Percentiles rank a stretch among this genome's conserved stretches.
phyloP scores from a whole-genome alignment of 2,113 vertebrate species.

The Talpa occidentalis region DNA sequence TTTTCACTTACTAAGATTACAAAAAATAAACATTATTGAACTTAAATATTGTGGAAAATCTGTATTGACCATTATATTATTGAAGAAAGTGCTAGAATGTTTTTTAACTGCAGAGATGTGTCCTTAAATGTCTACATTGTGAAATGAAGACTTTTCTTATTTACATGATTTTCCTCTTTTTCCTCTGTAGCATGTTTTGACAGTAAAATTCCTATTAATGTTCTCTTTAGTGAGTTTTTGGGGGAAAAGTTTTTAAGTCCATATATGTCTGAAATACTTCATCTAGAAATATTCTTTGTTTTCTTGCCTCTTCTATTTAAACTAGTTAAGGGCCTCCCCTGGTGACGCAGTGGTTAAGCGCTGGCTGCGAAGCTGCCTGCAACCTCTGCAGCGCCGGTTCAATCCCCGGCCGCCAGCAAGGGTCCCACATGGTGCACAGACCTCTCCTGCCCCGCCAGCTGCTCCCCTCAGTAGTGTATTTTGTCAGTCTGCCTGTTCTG shows the following conservation, averaged over 20 bases:
- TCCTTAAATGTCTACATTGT: not conserved
- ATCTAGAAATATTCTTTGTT: conserved; percentile 2
- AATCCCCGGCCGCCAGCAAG: no score
- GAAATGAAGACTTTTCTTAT: conserved; percentile 14
- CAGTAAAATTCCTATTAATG: not conserved
- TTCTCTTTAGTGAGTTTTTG: not conserved
- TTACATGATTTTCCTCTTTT: not conserved
- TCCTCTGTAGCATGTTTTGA: conserved; percentile 2
- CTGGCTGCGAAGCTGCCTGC: no score
- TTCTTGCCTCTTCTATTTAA: conserved; percentile 24
- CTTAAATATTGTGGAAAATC: not conserved
- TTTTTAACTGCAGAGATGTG: not conserved
- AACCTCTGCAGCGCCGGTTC: no score
- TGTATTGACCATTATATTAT: not conserved
- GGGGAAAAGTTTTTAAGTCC: not conserved
- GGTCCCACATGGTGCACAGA: no score
- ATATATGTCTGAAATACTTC: conserved; percentile 44
- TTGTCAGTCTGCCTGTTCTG: no score
- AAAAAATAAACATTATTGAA: not conserved
- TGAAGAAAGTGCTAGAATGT: conserved; percentile 24
- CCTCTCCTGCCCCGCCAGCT: no score
- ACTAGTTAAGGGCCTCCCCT: no score
- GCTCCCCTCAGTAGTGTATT: no score
- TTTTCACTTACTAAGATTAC: not conserved
- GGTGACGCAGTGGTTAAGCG: no score